Conservation (phyloP, 1,140 invertebrate species). For the Ceratoteleas bidentatus region DNA sequence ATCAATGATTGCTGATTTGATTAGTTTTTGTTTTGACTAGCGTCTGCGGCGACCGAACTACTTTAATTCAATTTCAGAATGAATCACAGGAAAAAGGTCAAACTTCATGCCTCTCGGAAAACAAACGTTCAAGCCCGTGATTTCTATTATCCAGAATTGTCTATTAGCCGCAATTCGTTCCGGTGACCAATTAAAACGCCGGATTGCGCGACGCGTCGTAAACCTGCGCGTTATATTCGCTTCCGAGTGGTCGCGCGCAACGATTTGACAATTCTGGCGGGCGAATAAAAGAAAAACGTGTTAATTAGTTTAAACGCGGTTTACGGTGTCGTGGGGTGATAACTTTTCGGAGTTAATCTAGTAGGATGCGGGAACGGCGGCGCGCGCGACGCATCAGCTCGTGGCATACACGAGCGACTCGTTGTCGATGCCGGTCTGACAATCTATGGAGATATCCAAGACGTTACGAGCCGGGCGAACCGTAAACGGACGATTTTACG, state of each 20-base stretch:
- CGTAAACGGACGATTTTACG: slow-evolving; percentile 79
- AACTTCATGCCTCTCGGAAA: too few species aligned
- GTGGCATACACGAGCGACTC: slow-evolving; percentile 53
- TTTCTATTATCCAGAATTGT: background rate
- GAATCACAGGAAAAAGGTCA: too few species aligned
- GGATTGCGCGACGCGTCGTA: slow-evolving; percentile 15
- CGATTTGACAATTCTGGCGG: background rate
- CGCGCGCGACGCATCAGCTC: slow-evolving; percentile 48
- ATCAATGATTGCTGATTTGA: too few species aligned
- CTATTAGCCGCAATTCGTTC: slow-evolving; percentile 15
- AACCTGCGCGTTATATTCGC: slow-evolving; percentile 35
- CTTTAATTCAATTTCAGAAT: too few species aligned
- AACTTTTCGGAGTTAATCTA: slow-evolving; percentile 62
- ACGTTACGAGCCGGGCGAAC: slow-evolving; percentile 73
- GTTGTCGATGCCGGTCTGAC: slow-evolving; percentile 63
- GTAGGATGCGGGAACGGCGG: slow-evolving; percentile 38
- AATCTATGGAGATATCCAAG: slow-evolving; percentile 77
- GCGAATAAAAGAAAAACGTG: slow-evolving; percentile 55
- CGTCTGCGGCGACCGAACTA: too few species aligned
- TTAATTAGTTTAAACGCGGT: slow-evolving; percentile 62
- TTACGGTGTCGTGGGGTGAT: slow-evolving; percentile 39
- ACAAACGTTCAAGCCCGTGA: too few species aligned
- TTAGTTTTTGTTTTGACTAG: too few species aligned
- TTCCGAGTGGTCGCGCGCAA: slow-evolving; percentile 38
- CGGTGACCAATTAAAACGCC: slow-evolving; percentile 29